Base-by-base conservation (phyloP, 2,797 vertebrate species). In the Lindbergichthys nudifrons region DNA sequence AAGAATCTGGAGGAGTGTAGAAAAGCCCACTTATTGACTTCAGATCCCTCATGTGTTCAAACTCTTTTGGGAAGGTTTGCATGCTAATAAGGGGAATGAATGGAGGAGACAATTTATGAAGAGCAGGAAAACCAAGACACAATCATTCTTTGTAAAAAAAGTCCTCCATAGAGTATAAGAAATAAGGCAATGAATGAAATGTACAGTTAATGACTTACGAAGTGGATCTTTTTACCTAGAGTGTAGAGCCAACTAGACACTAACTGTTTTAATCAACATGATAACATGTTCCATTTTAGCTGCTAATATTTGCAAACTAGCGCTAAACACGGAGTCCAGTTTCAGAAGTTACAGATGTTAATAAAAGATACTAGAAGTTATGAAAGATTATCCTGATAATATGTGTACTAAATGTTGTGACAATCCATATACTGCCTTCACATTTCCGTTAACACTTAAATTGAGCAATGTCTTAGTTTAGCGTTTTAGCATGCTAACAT, bases 11-110 rank as follows among this genome's bases (percentile, higher is more conserved):
- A 65, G 70, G 67, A 77, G 67, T 48, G 9, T 0, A 36, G 19
- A 15, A 30, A 8, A 36, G 46, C 1, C 5, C 16, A 26, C 50
- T 57, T 64, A 74, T 41, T 41, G 64, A 80, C 26, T 73, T 54
- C 51, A 18, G 46, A 41, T 73, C 79, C 66, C 54, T 76, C 48
- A 8, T 75, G 26, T 50, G 26, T 36, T 43, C 58, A 45, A 61
- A 58, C 23, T 64, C 46, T 60, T 71, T 57, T 68, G 15, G 46
- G 61, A 52, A 61, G 56, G 39, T 50, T 71, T 42, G 70, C 41
- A 32, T 13, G 2, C 26, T 70, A 61, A 74, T 81, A 39, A 57
- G 64, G 41, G 8, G 11, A 10, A 47, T 32, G 46, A 60, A 51
- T 50, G 18, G 36, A 57, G 15, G 18, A 48, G 12, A 63, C 36